phyloP scores from a whole-genome alignment of 2,113 vertebrate species.

The Rhabdornis inornatus region DNA sequence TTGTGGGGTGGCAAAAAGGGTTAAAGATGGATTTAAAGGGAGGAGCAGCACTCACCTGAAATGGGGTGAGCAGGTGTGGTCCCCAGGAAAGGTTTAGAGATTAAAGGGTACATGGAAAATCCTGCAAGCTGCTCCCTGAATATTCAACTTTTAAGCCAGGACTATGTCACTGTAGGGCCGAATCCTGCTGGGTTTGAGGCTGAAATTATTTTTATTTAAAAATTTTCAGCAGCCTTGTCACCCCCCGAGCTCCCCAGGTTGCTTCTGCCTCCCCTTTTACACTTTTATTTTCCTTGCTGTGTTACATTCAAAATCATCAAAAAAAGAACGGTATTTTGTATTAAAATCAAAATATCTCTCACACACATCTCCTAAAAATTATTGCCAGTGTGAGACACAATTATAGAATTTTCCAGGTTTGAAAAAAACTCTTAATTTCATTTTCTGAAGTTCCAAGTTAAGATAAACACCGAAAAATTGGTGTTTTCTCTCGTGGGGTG shows the following conservation, averaged over 20 bases:
- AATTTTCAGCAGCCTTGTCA: too few relatives aligned
- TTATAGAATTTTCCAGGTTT: rapidly evolving
- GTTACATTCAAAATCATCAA: background rate
- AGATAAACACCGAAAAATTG: background rate
- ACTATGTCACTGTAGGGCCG: background rate
- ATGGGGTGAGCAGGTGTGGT: background rate
- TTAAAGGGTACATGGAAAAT: background rate
- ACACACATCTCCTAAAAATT: rapidly evolving
- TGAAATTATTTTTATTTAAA: background rate
- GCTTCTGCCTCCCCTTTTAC: background rate
- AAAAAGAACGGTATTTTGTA: background rate
- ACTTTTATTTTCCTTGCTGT: background rate
- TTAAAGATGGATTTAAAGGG: rapidly evolving
- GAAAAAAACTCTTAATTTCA: background rate
- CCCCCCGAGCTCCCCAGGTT: background rate
- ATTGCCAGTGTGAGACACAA: rapidly evolving
- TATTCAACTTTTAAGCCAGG: background rate
- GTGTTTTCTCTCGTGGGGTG: rapidly evolving
- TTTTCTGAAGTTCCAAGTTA: rapidly evolving
- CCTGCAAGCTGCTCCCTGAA: background rate
- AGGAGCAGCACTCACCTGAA: background rate
- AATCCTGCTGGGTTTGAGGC: background rate
- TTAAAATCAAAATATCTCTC: rapidly evolving
- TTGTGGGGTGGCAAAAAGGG: rapidly evolving
- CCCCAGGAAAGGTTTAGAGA: background rate